phyloP scores from a whole-genome alignment of 2,888 invertebrate genomes.

The Napeogenes sylphis region DNA sequence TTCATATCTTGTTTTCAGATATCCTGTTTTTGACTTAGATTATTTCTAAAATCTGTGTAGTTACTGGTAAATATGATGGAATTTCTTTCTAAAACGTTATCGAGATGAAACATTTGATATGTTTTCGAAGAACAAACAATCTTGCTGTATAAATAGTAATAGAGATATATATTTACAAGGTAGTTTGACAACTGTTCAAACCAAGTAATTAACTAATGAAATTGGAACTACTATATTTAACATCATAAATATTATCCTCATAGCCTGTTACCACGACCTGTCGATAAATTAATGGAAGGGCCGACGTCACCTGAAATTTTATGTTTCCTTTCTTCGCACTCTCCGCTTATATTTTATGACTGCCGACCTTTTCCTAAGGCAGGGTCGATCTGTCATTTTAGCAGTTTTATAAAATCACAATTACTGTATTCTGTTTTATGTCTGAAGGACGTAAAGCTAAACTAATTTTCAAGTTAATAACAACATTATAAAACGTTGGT shows the following conservation, averaged over 20 bases:
- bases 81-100: no score
- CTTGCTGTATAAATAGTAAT: no score
- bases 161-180: no score
- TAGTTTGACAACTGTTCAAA: conserved; percentile 15
- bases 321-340: conserved; percentile 64
- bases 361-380: conserved; percentile 35
- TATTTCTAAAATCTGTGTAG: no score
- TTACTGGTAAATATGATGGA: no score
- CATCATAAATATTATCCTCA: conserved; percentile 75
- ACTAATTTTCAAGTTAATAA: neutral
- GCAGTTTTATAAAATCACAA: conserved; percentile 26
- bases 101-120: no score
- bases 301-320: conserved; percentile 74
- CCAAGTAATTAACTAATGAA: conserved; percentile 70
- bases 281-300: conserved; percentile 75
- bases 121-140: no score
- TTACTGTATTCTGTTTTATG: conserved; percentile 13
- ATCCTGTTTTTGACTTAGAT: no score
- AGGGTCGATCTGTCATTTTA: conserved; percentile 27
- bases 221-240: conserved; percentile 59
- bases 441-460: neutral
- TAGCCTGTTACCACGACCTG: conserved; percentile 74
- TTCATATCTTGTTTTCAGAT: no score
- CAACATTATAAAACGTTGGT: no score
- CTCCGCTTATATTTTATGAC: conserved; percentile 58